Percentiles rank a stretch among this genome's conserved stretches.
Evolutionary conservation across 2,113 vertebrate genomes (phyloP).

Genomic region (Bos javanicus): DNA sequence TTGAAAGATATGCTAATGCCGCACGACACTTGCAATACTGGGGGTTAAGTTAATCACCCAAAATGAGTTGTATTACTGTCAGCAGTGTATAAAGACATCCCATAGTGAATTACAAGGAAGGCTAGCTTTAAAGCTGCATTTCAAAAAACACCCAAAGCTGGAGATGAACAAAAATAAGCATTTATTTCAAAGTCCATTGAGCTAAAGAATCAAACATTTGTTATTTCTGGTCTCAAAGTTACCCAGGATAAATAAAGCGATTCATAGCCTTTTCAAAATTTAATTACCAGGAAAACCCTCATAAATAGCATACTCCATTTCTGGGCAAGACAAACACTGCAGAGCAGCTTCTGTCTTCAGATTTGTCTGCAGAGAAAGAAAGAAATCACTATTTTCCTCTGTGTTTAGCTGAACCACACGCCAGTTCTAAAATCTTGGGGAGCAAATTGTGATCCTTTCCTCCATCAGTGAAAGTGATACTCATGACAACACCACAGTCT

Average conservation of each 20-base stretch:
- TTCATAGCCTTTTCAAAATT: slow-evolving; percentile 52
- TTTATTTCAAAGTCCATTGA: slow-evolving; percentile 75
- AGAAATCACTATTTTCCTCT: slow-evolving; percentile 1
- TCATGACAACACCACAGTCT: not conserved
- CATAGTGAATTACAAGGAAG: slow-evolving; percentile 80
- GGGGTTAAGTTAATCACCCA: slow-evolving; percentile 86
- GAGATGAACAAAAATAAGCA: slow-evolving; percentile 76
- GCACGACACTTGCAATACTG: slow-evolving; percentile 77
- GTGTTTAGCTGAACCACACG: slow-evolving; percentile 22
- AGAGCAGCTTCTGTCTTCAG: not conserved
- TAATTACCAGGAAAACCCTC: slow-evolving; percentile 63
- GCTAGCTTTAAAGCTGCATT: slow-evolving; percentile 76
- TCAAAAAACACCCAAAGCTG: slow-evolving; percentile 74
- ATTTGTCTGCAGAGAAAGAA: slow-evolving; percentile 33
- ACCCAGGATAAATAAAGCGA: slow-evolving; percentile 55
- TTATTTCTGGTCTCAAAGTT: slow-evolving; percentile 72
- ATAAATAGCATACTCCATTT: slow-evolving; percentile 35
- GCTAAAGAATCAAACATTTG: slow-evolving; percentile 72
- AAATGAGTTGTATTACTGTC: slow-evolving; percentile 85
- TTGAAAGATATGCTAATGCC: slow-evolving; percentile 85
- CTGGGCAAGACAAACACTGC: slow-evolving; percentile 29
- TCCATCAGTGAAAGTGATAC: not conserved
- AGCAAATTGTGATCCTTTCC: slow-evolving; percentile 15
- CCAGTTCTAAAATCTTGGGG: not conserved
- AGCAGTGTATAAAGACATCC: slow-evolving; percentile 81